These are phyloP conservation scores for Pyralis farinalis DNA, from an alignment of 2,888 invertebrate genomes.

Conservation along the genomic window DNA sequence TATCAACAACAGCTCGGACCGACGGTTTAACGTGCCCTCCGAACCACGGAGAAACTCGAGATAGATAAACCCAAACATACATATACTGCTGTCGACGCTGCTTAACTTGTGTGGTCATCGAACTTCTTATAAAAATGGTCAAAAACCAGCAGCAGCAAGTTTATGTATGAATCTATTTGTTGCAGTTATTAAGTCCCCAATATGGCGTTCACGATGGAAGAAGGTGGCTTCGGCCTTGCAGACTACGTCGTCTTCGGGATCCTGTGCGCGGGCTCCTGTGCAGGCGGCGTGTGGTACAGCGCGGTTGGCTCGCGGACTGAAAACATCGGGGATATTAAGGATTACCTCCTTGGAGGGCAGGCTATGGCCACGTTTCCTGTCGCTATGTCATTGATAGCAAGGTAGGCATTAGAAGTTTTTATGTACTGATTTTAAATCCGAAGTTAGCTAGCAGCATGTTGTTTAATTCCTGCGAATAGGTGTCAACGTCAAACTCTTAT, in stretches of 20 bases:
- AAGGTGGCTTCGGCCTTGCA: constrained; percentile 57
- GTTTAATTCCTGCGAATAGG: no score
- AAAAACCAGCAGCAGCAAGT: no score
- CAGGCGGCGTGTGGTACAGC: constrained; percentile 87
- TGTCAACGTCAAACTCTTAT: no score
- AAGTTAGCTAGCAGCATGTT: no score
- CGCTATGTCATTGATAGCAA: constrained; percentile 92
- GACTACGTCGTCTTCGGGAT: constrained; percentile 86
- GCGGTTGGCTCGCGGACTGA: constrained; percentile 75
- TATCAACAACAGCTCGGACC: no score
- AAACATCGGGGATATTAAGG: constrained; percentile 81
- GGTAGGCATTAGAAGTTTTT: constrained; percentile 64
- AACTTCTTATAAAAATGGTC: no score
- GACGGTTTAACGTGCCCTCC: no score
- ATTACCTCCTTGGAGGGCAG: constrained; percentile 89
- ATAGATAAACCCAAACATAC: no score
- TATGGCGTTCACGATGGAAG: constrained; percentile 63
- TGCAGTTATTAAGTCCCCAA: constrained; percentile 21
- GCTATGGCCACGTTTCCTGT: constrained; percentile 90
- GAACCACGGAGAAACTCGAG: no score
- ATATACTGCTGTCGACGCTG: no score
- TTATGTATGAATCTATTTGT: constrained; percentile 4
- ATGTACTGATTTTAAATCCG: no score
- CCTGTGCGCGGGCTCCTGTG: constrained; percentile 86
- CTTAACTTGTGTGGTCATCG: no score